Evolutionary conservation across 2,113 vertebrate genomes (phyloP).

Genomic region (Brienomyrus longianalis): DNA sequence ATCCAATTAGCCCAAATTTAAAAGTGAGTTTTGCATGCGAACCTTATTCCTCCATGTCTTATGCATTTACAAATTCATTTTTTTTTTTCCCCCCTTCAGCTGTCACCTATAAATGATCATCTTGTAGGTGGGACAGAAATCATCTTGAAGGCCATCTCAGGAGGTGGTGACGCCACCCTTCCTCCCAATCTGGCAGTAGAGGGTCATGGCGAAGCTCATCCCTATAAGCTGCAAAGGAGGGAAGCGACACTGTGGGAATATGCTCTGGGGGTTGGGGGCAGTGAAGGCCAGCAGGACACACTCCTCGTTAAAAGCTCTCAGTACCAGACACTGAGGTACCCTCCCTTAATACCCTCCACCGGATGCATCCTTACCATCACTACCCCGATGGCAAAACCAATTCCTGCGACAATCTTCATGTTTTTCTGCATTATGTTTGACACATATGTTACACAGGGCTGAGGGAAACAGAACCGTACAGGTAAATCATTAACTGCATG

Average conservation of each 20-base stretch:
- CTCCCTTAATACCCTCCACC: background rate
- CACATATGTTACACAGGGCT: background rate
- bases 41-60: too few relatives aligned
- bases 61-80: background rate
- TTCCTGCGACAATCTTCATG: background rate
- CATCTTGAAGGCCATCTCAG: background rate
- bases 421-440: background rate
- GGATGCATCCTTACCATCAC: slow-evolving; percentile 8
- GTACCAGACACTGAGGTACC: background rate
- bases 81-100: background rate
- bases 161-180: background rate
- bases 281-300: too few relatives aligned
- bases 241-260: background rate
- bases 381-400: slow-evolving; percentile 3
- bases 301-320: background rate
- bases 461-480: background rate
- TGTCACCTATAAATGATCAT: background rate
- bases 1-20: too few relatives aligned
- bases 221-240: background rate
- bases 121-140: background rate
- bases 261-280: background rate
- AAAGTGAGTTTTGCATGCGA: too few relatives aligned
- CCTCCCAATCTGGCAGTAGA: slow-evolving; percentile 18
- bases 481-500: background rate
- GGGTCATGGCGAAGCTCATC: slow-evolving; percentile 13